phyloP scores from a whole-genome alignment of 2,113 vertebrate genomes.

The Mesoclemmys tuberculata region DNA sequence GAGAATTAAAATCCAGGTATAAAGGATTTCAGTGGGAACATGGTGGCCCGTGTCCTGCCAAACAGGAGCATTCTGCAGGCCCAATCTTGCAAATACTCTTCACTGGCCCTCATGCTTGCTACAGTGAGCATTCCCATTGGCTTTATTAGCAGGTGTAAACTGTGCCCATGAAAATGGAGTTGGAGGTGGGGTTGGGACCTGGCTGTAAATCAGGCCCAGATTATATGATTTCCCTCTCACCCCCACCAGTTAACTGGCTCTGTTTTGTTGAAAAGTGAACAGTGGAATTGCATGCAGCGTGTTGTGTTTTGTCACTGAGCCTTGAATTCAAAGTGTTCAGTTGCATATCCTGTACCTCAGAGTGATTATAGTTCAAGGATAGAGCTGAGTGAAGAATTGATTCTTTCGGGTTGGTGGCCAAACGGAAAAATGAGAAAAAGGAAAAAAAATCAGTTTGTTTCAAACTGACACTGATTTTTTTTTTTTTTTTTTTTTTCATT shows the following conservation, averaged over 20 bases:
- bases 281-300: neutral
- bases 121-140: neutral
- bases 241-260: neutral
- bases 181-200: rapidly evolving
- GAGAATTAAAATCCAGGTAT: neutral
- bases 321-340: neutral
- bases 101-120: neutral
- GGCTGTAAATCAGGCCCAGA: neutral
- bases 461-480: neutral
- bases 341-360: neutral
- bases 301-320: neutral
- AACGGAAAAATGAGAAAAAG: neutral
- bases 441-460: neutral
- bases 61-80: neutral
- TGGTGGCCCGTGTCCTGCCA: neutral
- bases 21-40: neutral
- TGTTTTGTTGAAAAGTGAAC: neutral
- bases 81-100: neutral
- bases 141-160: neutral
- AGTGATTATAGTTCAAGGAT: neutral
- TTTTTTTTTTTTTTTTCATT: too few relatives aligned
- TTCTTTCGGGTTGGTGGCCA: neutral
- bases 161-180: rapidly evolving
- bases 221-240: neutral
- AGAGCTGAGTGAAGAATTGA: neutral